A percentile compares a stretch with the other conserved stretches of the same genome.
phyloP scores from a whole-genome alignment of 2,888 invertebrate species.

The Meta bourneti region DNA sequence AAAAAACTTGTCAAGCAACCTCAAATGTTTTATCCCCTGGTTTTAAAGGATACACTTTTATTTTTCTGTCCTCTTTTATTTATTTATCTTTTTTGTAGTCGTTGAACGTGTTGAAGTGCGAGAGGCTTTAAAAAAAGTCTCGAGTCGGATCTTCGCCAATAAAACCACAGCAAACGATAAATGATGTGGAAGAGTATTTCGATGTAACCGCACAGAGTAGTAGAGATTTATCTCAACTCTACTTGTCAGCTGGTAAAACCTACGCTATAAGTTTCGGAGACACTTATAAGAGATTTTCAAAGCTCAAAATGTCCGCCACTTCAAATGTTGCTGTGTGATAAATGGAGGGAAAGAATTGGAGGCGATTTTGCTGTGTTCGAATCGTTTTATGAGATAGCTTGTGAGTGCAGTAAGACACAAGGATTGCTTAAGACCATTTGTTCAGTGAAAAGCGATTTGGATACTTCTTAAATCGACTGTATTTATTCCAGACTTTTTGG shows the following conservation, averaged over 20 bases:
- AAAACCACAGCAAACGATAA: slow-evolving; percentile 76
- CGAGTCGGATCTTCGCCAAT: slow-evolving; percentile 72
- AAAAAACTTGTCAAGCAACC: slow-evolving; percentile 72
- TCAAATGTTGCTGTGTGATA: slow-evolving; percentile 51
- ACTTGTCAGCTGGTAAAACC: slow-evolving; percentile 75
- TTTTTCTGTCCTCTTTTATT: slow-evolving; percentile 32
- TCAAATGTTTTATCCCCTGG: slow-evolving; percentile 75
- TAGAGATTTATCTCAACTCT: slow-evolving; percentile 76
- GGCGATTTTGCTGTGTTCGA: neutral
- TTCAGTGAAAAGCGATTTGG: no score
- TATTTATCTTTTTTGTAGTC: slow-evolving; percentile 45
- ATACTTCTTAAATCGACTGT: no score
- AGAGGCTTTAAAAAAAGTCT: slow-evolving; percentile 74
- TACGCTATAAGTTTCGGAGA: slow-evolving; percentile 67
- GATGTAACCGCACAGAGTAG: slow-evolving; percentile 69
- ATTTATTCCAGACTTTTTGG: no score
- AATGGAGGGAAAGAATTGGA: slow-evolving; percentile 43
- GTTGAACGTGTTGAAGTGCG: slow-evolving; percentile 45
- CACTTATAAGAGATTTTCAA: slow-evolving; percentile 75
- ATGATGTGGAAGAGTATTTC: slow-evolving; percentile 76
- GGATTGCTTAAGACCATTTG: no score
- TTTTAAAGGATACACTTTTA: slow-evolving; percentile 74
- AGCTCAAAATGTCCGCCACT: slow-evolving; percentile 73
- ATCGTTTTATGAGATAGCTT: neutral
- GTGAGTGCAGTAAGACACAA: no score